phyloP scores from a whole-genome alignment of 2,797 vertebrate genomes.

The Fratercula arctica region DNA sequence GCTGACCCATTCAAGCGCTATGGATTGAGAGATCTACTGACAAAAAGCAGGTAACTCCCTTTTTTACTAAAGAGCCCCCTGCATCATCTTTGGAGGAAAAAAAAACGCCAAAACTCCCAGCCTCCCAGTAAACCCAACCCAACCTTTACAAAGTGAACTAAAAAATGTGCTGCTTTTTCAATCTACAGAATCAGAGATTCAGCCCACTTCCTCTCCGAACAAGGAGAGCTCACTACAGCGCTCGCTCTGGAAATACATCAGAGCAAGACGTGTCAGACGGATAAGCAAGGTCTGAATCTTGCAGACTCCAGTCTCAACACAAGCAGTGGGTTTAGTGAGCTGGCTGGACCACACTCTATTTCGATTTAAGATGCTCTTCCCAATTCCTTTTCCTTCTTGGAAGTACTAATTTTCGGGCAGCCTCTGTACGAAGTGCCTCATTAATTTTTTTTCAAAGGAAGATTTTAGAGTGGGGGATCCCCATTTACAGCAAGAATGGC shows the following conservation, averaged over 20 bases:
- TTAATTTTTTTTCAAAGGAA: background rate
- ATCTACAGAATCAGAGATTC: background rate
- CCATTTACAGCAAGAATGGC: background rate
- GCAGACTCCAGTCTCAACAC: background rate
- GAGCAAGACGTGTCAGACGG: background rate
- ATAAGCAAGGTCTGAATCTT: background rate
- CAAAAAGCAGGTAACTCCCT: background rate
- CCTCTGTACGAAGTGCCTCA: background rate
- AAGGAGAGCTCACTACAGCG: background rate
- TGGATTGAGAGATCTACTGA: background rate
- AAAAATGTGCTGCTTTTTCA: background rate
- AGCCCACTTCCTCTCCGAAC: rapidly evolving
- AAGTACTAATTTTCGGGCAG: background rate
- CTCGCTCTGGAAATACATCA: background rate
- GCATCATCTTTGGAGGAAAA: background rate
- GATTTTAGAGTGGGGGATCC: background rate
- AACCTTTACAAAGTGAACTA: background rate
- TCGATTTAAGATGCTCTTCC: background rate
- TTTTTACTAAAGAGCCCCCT: background rate
- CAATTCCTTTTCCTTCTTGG: background rate
- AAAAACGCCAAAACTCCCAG: background rate
- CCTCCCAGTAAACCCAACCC: background rate
- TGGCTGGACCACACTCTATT: background rate
- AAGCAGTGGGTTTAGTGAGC: background rate
- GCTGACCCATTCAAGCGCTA: background rate